Base-by-base conservation (phyloP, 2,797 vertebrate genomes). In the Crypturellus tataupa region DNA sequence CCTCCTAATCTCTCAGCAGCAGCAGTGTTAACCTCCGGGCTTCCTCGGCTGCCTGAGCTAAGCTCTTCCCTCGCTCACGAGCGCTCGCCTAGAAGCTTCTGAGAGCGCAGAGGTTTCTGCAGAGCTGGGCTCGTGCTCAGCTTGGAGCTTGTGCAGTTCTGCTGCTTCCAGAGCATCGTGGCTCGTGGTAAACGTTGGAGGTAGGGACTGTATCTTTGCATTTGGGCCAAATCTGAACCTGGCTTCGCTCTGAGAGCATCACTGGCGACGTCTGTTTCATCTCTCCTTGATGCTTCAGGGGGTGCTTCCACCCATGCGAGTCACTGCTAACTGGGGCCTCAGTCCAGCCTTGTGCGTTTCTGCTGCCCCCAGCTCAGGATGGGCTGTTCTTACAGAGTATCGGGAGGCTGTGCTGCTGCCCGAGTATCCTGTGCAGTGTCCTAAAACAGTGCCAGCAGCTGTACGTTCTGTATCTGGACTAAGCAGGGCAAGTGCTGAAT, bases 51-150 rank as follows among this genome's bases (percentile, higher is more conserved):
- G 27, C 49, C 59, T 58, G 77, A 46, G 20, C 87, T 58, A 40
- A 60, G 37, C 5, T 70, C 39, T 76, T 15, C 23, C 6, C 5
- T 39, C 31, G 77, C 5, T 70, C 20, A 25, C 35, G 69, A 39
- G 37, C 29, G 27, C 49, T 71, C 37, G 21, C 71, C 37, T 73
- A 40, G 53, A 77, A 83, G 69, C 37, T 85, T 39, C 51, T 11
- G 33, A 19, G 35, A 49, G 1, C 16, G 8, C 35, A 18, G 65
- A 1, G 1, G 46, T 82, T 46, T 24, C 33, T 42, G 39, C 46
- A 18, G 46, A 7, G 6, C 53, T 17, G 60, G 40, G n/a, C 20
- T 73, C n/a, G 19, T 44, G 67, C 29, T 13, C 0, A 0, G 0
- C 0, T 10, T 4, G 37, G 59, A 72, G 70, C 59, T 60, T 40